These are phyloP conservation scores for Monopterus albus DNA, from an alignment of 2,113 vertebrate genomes.

Conservation along the genomic window DNA sequence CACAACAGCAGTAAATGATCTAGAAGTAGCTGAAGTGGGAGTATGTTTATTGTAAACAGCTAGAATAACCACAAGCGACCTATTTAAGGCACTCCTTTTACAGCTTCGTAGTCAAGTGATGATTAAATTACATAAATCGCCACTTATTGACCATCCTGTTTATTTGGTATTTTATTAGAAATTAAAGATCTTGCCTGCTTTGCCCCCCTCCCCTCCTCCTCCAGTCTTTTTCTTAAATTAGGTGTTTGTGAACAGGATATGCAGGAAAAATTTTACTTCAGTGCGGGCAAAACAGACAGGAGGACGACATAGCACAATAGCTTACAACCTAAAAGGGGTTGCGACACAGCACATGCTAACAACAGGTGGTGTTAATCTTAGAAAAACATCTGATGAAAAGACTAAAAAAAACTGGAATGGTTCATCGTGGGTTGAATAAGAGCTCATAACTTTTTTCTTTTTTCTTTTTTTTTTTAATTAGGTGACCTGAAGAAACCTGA, in stretches of 20 bases:
- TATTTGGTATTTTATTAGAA: neutral
- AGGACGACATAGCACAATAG: conserved; percentile 4
- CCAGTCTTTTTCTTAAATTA: no score
- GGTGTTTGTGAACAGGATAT: neutral
- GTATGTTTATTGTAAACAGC: conserved; percentile 35
- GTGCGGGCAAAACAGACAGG: neutral
- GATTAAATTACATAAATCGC: neutral
- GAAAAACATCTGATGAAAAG: conserved; percentile 14
- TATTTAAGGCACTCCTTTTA: conserved; percentile 9
- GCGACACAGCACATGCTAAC: conserved; percentile 11
- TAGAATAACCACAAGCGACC: conserved; percentile 24
- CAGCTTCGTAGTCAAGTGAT: neutral
- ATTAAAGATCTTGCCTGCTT: no score
- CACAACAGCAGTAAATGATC: conserved; percentile 64
- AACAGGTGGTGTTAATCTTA: conserved; percentile 55
- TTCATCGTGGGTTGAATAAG: conserved; percentile 32
- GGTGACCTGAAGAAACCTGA: conserved; percentile 37
- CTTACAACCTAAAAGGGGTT: conserved; percentile 22
- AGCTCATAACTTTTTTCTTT: conserved; percentile 43
- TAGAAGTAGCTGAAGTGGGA: conserved; percentile 57
- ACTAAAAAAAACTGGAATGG: conserved; percentile 2
- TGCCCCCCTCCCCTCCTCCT: no score
- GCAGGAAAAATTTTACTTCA: neutral
- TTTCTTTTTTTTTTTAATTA: no score
- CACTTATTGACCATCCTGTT: neutral